Evolutionary conservation across 1,140 invertebrate species (phyloP), one percentile per base, ranked within the genome.

Genomic region (Mamestra configurata): DNA sequence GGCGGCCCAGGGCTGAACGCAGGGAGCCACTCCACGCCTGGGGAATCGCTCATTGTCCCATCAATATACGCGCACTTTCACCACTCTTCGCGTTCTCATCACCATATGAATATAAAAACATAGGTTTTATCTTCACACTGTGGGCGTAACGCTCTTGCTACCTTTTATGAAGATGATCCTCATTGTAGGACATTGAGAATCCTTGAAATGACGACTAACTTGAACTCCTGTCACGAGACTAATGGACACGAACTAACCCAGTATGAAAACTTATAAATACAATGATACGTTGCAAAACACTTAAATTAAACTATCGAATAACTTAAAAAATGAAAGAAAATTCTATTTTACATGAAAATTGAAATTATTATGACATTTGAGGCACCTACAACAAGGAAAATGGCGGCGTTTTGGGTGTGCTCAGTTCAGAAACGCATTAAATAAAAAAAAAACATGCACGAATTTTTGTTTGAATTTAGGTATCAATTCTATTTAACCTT

Each of bases 291-390:
- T 55, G 55, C 72, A 71, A 73, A 78, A 78, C 40, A 22, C 75
- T 70, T 51, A 64, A 84, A 83, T 72, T 57, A 79, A 79, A 35
- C 24, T 53, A 76, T 43, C 15, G 70, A 90, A 87, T 83, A 92
- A 93, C 84, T 82, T 79, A 92, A 92, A 91, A 90, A 88, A 88
- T 84, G 81, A 93, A 93, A 91, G 85, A 90, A 93, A 94, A 94
- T 79, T 61, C 84, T 88, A 93, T 89, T 92, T 83, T 81, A 82
- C 79, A 72, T 77, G 81, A 83, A 89, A 90, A 92, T 89, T 89
- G 84, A 91, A 94, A 94, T 93, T 94, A 94, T 94, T 94, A 94
- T 94, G 93, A 94, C 92, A 94, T 94, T 94, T 94, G 92, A 93
- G 86, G 91, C 92, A 92, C 92, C 92, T 93, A 94, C 91, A 93